Conservation (phyloP, 2,113 vertebrate species). For the Arvicanthis niloticus region DNA sequence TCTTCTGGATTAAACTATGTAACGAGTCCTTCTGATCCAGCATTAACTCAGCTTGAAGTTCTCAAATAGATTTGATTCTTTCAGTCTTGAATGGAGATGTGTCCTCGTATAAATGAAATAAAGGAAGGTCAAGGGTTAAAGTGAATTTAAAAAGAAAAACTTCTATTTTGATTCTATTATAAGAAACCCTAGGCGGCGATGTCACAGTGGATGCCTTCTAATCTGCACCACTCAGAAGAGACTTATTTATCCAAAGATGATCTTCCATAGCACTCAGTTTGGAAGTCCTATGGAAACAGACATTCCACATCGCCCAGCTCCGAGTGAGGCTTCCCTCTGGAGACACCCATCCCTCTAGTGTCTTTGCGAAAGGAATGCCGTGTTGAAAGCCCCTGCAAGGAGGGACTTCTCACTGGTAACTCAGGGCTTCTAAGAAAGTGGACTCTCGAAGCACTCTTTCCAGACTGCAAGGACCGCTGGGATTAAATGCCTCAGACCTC, state of each 20-base stretch:
- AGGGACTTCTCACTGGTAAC: background rate
- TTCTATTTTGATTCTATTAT: background rate
- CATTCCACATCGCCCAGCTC: slow-evolving; percentile 77
- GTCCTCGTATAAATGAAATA: background rate
- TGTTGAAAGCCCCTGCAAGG: background rate
- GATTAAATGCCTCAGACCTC: background rate
- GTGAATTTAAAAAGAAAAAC: slow-evolving; percentile 9
- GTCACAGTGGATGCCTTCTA: slow-evolving; percentile 17
- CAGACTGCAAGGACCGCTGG: background rate
- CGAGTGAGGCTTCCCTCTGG: slow-evolving; percentile 51
- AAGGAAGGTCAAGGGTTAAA: background rate
- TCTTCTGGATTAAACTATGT: background rate
- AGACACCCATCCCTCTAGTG: background rate
- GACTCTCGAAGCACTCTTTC: background rate
- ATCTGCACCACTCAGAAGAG: slow-evolving; percentile 56
- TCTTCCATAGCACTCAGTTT: slow-evolving; percentile 57
- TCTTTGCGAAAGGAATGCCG: slow-evolving; percentile 16
- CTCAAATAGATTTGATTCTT: background rate
- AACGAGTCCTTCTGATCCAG: background rate
- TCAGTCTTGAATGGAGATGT: background rate
- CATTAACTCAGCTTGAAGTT: background rate
- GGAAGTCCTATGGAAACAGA: slow-evolving; percentile 75
- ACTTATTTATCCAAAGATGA: slow-evolving; percentile 24
- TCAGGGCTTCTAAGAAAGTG: background rate
- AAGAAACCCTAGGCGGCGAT: slow-evolving; percentile 8